These are phyloP conservation scores for Eulemur coronatus DNA, from an alignment of 2,797 vertebrate species.

Conservation along the genomic window DNA sequence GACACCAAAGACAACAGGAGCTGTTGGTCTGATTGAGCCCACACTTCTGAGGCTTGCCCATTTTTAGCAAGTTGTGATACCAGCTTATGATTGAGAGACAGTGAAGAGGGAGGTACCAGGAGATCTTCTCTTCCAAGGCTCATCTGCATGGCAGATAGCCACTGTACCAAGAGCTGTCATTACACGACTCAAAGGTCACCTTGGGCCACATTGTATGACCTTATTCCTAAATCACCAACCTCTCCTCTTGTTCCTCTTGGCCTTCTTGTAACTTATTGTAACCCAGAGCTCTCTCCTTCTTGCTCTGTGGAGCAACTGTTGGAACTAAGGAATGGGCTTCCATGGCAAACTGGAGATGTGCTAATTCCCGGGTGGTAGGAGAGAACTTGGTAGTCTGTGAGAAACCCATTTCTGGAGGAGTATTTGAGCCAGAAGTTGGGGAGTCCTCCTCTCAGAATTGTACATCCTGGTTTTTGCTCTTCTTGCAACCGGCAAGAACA, in stretches of 20 bases:
- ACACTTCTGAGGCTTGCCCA: not conserved
- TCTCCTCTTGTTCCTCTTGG: not conserved
- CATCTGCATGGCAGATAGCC: not conserved
- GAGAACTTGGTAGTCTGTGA: not conserved
- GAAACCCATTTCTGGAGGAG: not conserved
- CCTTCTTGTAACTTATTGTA: not conserved
- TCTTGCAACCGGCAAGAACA: not conserved
- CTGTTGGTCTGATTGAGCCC: not conserved
- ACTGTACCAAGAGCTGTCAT: not conserved
- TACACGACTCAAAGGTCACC: not conserved
- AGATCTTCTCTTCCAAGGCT: not conserved
- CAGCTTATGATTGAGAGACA: not conserved
- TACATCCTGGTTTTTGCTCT: not conserved
- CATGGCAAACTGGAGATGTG: not conserved
- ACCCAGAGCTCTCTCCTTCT: not conserved
- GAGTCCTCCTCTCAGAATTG: not conserved
- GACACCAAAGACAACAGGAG: not conserved
- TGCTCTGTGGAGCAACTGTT: not conserved
- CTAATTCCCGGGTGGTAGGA: not conserved
- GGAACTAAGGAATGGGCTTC: not conserved
- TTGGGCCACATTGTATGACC: not conserved
- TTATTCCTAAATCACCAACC: not conserved
- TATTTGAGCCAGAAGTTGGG: not conserved
- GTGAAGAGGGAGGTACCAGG: not conserved
- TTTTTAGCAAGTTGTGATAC: not conserved